These are phyloP conservation scores for Dioctria linearis DNA, from an alignment of 2,888 invertebrate species.

Conservation along the genomic window DNA sequence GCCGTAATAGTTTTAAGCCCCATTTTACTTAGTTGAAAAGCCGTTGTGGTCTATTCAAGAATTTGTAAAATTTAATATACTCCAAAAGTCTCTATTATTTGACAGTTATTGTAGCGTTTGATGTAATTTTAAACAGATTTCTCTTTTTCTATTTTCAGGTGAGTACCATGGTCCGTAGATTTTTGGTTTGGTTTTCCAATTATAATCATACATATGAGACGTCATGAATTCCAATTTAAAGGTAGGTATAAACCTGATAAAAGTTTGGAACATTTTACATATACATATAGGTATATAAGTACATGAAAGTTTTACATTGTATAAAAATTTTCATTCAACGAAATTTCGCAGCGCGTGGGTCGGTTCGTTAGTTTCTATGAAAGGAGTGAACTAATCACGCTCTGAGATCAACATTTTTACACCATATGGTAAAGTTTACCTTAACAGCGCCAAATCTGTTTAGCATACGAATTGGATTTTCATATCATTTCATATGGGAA, in stretches of 20 bases:
- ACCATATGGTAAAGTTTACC: background rate
- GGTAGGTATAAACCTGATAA: too few species aligned
- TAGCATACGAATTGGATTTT: conserved; percentile 45
- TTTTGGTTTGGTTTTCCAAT: too few species aligned
- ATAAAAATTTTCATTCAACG: conserved; percentile 2
- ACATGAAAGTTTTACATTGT: background rate
- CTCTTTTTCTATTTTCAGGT: background rate
- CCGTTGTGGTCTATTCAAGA: conserved; percentile 29
- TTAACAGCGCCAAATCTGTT: background rate
- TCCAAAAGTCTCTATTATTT: background rate
- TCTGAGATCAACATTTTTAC: conserved; percentile 14
- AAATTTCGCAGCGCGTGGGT: background rate
- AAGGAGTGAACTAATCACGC: conserved; percentile 21
- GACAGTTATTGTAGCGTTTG: background rate
- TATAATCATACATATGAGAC: too few species aligned
- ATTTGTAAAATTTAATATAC: conserved; percentile 6
- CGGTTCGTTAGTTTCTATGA: background rate
- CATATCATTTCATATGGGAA: background rate
- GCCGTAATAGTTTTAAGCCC: conserved; percentile 21
- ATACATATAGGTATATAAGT: background rate
- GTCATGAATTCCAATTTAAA: too few species aligned
- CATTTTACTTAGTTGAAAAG: background rate
- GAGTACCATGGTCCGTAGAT: background rate
- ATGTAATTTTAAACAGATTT: background rate
- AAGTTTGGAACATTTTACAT: background rate